These are phyloP conservation scores for Corydoras sp. DNA, from an alignment of 2,113 vertebrate genomes.

Conservation along the genomic window DNA sequence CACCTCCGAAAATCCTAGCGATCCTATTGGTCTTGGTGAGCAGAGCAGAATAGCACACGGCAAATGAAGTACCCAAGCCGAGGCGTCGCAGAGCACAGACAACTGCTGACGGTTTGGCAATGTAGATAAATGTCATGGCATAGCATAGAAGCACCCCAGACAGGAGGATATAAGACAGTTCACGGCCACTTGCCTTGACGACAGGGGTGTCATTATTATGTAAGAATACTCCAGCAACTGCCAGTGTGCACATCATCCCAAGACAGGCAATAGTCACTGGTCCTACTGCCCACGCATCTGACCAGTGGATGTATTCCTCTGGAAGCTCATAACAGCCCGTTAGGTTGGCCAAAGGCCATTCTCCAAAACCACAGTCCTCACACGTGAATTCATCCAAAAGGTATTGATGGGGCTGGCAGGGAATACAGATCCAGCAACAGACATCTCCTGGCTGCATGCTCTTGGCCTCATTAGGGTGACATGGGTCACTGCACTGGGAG, in stretches of 20 bases:
- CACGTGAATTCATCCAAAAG: slow-evolving; percentile 90
- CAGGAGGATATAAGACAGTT: slow-evolving; percentile 96
- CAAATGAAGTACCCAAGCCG: slow-evolving; percentile 89
- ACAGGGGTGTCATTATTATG: slow-evolving; percentile 88
- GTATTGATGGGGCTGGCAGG: slow-evolving; percentile 90
- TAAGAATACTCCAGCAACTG: slow-evolving; percentile 82
- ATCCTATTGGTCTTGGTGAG: slow-evolving; percentile 98
- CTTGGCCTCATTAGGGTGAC: slow-evolving; percentile 91
- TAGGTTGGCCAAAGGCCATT: slow-evolving; percentile 88
- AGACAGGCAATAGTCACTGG: slow-evolving; percentile 91
- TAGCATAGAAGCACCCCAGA: slow-evolving; percentile 93
- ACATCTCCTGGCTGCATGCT: slow-evolving; percentile 96
- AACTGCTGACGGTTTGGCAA: slow-evolving; percentile 82
- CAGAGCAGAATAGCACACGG: slow-evolving; percentile 92
- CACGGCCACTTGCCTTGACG: slow-evolving; percentile 92
- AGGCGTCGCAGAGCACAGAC: slow-evolving; percentile 88
- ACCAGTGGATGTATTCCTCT: slow-evolving; percentile 94
- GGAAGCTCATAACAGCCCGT: slow-evolving; percentile 90
- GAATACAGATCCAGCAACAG: slow-evolving; percentile 97
- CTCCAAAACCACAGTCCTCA: slow-evolving; percentile 86
- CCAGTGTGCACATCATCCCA: slow-evolving; percentile 87
- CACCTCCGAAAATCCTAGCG: slow-evolving; percentile 89
- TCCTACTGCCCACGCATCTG: slow-evolving; percentile 91
- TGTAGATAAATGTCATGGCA: slow-evolving; percentile 95
- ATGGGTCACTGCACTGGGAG: slow-evolving; percentile 96